Percentiles rank a stretch among this genome's conserved stretches.
phyloP scores from a whole-genome alignment of 2,113 vertebrate genomes.

The Trogon melanurus region DNA sequence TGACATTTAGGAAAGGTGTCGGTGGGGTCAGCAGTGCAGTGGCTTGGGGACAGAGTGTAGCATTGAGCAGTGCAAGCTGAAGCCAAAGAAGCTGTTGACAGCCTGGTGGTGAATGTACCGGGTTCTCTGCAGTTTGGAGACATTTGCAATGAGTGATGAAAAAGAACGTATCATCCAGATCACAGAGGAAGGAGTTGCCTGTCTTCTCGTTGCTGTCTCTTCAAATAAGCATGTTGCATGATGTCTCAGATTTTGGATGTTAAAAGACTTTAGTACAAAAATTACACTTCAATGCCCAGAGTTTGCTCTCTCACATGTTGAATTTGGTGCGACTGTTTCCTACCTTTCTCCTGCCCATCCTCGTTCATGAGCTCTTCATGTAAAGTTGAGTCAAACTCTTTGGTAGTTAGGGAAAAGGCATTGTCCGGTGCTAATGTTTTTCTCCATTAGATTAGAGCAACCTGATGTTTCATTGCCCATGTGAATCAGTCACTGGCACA shows the following conservation, averaged over 20 bases:
- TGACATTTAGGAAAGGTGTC: neutral
- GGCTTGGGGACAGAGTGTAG: neutral
- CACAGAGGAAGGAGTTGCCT: neutral
- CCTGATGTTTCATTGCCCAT: neutral
- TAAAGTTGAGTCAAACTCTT: neutral
- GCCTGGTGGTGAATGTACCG: neutral
- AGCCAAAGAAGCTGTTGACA: neutral
- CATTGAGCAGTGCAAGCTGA: neutral
- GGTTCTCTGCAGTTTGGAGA: neutral
- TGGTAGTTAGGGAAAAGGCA: neutral
- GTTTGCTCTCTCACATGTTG: neutral
- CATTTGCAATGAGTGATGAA: neutral
- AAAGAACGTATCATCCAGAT: neutral
- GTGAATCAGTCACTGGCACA: neutral
- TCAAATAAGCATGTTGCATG: neutral
- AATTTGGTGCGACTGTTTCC: neutral
- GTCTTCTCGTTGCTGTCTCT: neutral
- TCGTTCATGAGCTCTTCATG: neutral
- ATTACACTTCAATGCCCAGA: neutral
- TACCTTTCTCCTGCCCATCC: neutral
- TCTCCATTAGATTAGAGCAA: neutral
- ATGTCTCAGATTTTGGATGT: neutral
- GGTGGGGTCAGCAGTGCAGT: neutral
- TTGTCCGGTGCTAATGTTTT: neutral
- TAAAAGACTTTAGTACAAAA: neutral